Conservation (phyloP, 2,797 vertebrate genomes). For the Chaunax sp. region DNA sequence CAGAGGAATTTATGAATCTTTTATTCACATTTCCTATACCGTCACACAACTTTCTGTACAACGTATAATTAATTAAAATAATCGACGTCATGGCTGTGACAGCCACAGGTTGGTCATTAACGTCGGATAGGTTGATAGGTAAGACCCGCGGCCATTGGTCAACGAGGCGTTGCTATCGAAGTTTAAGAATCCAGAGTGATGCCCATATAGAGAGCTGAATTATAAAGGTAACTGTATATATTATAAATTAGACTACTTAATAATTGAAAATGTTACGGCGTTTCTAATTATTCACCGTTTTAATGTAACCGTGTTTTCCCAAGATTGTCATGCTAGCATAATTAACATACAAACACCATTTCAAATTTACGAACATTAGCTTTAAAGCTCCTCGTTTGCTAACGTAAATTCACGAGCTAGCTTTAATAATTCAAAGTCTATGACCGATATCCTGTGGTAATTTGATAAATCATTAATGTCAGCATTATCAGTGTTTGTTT, state of each 20-base stretch:
- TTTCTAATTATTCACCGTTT: not conserved
- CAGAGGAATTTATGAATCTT: too few relatives aligned
- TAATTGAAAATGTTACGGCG: not conserved
- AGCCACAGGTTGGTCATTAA: too few relatives aligned
- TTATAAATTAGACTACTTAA: not conserved
- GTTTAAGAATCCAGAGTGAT: fast-evolving
- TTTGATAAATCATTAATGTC: not conserved
- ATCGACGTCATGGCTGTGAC: too few relatives aligned
- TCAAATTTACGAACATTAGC: not conserved
- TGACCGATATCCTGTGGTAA: not conserved
- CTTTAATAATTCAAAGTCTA: not conserved
- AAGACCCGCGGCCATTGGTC: too few relatives aligned
- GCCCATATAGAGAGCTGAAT: not conserved
- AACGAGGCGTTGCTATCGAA: too few relatives aligned
- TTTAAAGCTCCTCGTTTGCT: conserved; percentile 4
- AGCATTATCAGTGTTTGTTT: not conserved
- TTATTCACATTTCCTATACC: too few relatives aligned
- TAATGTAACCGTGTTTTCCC: not conserved
- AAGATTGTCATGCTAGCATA: not conserved
- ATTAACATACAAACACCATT: not conserved
- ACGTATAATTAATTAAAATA: too few relatives aligned
- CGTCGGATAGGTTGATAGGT: too few relatives aligned
- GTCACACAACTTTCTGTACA: too few relatives aligned
- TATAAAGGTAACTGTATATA: not conserved
- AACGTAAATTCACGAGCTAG: not conserved